Conservation (phyloP, 2,797 vertebrate species). For the Peromyscus melanophrys region DNA sequence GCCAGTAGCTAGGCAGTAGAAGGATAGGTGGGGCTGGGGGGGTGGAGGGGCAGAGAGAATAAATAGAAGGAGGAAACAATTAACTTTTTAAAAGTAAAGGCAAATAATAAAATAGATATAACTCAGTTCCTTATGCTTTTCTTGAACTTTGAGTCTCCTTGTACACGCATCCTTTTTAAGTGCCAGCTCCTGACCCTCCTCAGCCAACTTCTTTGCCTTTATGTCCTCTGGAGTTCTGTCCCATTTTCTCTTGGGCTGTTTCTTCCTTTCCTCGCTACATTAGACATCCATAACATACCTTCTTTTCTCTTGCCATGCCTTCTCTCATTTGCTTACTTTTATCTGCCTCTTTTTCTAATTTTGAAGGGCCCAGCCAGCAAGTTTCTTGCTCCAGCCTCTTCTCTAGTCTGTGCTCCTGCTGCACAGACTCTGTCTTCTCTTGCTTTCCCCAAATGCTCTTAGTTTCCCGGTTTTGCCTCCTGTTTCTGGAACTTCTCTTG, state of each 20-base stretch:
- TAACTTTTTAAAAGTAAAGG: neutral
- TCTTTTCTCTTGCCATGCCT: constrained; percentile 90
- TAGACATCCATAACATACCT: constrained; percentile 90
- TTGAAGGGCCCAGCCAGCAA: constrained; percentile 88
- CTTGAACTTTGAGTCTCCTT: constrained; percentile 91
- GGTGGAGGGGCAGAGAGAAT: neutral
- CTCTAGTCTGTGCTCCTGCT: constrained; percentile 91
- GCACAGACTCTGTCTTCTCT: constrained; percentile 90
- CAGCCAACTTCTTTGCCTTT: constrained; percentile 86
- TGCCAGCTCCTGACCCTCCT: constrained; percentile 86
- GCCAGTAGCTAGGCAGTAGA: neutral
- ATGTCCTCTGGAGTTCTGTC: constrained; percentile 90
- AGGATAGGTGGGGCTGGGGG: neutral
- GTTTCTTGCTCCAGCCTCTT: constrained; percentile 90
- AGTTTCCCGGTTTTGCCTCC: constrained; percentile 83
- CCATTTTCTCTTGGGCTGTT: constrained; percentile 86
- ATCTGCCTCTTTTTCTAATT: constrained; percentile 86
- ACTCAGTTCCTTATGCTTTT: constrained; percentile 91
- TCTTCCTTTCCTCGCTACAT: constrained; percentile 89
- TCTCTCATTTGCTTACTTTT: constrained; percentile 90
- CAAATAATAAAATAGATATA: neutral
- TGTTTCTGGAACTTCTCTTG: constrained; percentile 86
- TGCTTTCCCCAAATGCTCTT: constrained; percentile 87
- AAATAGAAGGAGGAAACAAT: neutral
- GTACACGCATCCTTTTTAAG: constrained; percentile 90